Evolutionary conservation across 2,888 invertebrate genomes (phyloP).

Genomic region (Tipula vernalis): DNA sequence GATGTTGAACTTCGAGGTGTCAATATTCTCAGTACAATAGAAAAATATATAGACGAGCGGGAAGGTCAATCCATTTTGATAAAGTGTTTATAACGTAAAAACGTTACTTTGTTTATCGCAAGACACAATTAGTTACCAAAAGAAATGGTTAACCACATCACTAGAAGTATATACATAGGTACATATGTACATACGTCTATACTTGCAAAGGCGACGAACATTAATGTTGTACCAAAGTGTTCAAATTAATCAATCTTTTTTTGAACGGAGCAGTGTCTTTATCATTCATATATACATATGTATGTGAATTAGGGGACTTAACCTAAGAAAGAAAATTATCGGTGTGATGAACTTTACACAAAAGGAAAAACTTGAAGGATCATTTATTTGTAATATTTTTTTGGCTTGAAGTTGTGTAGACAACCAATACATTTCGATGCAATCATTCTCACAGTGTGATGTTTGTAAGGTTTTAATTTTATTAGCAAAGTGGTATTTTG

Average conservation of each 20-base stretch:
- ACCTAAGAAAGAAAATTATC: not conserved
- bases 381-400: not conserved
- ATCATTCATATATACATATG: not conserved
- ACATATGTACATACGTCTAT: not conserved
- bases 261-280: not conserved
- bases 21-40: not conserved
- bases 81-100: not conserved
- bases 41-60: not conserved
- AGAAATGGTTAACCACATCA: not conserved
- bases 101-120: not conserved
- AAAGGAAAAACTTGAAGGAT: not conserved
- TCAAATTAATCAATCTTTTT: not conserved
- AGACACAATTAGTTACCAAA: not conserved
- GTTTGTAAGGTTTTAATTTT: too few species aligned
- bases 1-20: not conserved
- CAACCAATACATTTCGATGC: not conserved
- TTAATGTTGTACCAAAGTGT: not conserved
- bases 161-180: not conserved
- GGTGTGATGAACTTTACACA: not conserved
- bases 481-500: too few species aligned
- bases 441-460: not conserved
- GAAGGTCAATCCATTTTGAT: not conserved
- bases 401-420: not conserved
- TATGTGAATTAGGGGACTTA: not conserved
- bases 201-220: not conserved